phyloP scores from a whole-genome alignment of 2,888 invertebrate species.

The Leptinotarsa rubiginosa region DNA sequence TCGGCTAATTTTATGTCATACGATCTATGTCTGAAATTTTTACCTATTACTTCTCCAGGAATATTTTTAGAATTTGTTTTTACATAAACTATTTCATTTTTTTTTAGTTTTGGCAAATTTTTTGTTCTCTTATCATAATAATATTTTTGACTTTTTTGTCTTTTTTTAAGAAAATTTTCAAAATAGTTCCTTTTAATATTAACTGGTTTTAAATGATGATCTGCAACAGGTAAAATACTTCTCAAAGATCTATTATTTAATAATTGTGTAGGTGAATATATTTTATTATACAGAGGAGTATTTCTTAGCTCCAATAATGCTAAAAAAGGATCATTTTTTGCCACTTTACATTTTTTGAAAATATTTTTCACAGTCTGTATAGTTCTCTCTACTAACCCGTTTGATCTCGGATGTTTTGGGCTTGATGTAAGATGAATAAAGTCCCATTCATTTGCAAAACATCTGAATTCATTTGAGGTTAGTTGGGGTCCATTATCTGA shows the following conservation, averaged over 20 bases:
- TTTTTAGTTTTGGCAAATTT: neutral
- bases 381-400: neutral
- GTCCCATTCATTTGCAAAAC: constrained; percentile 43
- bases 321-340: neutral
- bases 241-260: neutral
- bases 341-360: neutral
- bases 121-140: constrained; percentile 1
- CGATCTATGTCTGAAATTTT: constrained; percentile 1
- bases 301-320: neutral
- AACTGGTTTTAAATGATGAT: neutral
- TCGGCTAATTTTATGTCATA: neutral
- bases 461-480: constrained; percentile 33
- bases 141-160: neutral
- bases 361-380: constrained; percentile 1
- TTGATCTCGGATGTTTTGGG: neutral
- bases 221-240: neutral
- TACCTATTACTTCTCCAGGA: constrained; percentile 3
- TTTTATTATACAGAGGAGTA: neutral
- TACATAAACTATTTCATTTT: constrained; percentile 4
- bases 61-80: neutral
- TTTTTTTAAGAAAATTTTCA: neutral
- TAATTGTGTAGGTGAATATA: neutral
- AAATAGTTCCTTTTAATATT: neutral
- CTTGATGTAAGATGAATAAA: constrained; percentile 26
- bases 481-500: constrained; percentile 47